Evolutionary conservation across 1,140 invertebrate species (phyloP).

Genomic region (Nebria ingens): DNA sequence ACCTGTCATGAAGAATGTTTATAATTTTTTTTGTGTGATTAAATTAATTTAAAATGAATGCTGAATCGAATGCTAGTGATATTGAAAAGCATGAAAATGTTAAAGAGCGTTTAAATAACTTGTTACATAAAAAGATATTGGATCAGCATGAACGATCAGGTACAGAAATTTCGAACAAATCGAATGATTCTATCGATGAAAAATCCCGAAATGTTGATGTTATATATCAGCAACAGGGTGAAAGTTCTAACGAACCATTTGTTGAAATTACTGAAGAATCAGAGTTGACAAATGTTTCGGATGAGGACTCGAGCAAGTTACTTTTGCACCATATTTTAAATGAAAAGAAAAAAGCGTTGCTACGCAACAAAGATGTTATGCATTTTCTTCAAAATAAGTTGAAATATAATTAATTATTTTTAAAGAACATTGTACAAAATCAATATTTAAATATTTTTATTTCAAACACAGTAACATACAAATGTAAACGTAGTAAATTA

Average conservation of each 20-base stretch:
- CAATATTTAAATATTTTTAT: too few relatives aligned
- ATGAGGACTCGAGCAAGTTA: not conserved
- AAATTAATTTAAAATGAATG: not conserved
- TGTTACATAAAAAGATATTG: not conserved
- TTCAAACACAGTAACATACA: too few relatives aligned
- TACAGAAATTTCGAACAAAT: not conserved
- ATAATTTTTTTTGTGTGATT: too few relatives aligned
- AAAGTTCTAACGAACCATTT: not conserved
- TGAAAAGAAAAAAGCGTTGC: not conserved
- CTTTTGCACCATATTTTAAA: constrained; percentile 1
- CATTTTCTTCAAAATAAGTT: not conserved
- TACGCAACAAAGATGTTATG: not conserved
- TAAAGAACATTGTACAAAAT: too few relatives aligned
- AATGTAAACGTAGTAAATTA: too few relatives aligned
- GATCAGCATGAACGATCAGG: not conserved
- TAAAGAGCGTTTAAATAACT: constrained; percentile 4
- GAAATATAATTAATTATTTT: not conserved
- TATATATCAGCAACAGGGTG: not conserved
- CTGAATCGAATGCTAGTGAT: not conserved
- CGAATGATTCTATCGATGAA: not conserved
- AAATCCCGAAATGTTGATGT: not conserved
- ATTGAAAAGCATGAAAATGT: constrained; percentile 4
- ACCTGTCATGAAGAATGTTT: too few relatives aligned
- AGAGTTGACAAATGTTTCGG: not conserved
- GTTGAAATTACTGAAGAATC: not conserved